Evolutionary conservation across 2,888 invertebrate genomes (phyloP), one percentile per base, ranked within the genome.

Genomic region (Xestia sexstrigata): DNA sequence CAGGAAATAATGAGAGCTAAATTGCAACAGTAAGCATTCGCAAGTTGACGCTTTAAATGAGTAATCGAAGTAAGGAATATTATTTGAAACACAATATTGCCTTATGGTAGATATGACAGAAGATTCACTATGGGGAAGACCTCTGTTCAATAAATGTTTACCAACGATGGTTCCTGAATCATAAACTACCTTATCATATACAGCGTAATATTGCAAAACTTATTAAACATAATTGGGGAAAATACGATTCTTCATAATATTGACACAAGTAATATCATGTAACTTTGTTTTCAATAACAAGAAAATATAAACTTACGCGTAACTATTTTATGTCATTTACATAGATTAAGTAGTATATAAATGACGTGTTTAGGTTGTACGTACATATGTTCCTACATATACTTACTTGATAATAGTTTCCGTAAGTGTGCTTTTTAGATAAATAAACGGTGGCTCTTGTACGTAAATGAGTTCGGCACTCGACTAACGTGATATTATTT

Each of bases 271-370:
- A 58, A 49, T 70, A 80, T 83, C 81, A 81, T 72, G 80, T 86
- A 72, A 78, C 80, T 67, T 66, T 78, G 79, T 88, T 80, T 83
- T 79, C 77, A 88, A 84, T 88, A 87, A 82, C 74, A 88, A 81
- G 80, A 76, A 76, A 72, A 70, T 35, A 73, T 76, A 72, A 70
- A 72, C 5, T 63, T 49, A 42, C 70, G 76, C 72, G 42, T 81
- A 72, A 74, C 42, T 74, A 69, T 66, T 75, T 67, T 79, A 39
- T 79, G 72, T 71, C 68, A 81, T 70, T 79, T 73, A 70, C 70
- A 74, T 66, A 67, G 52, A 81, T 82, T 52, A 80, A 63, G 39
- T 52, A 63, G 58, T 70, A 62, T 66, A 42, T 39, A 69, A 49
- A 72, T 73, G 60, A 69, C 66, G 66, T 78, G 58, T 60, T 70